A percentile compares a stretch with the other conserved stretches of the same genome.
Conservation (phyloP, 2,888 invertebrate genomes). For the Lycia hirtaria region DNA sequence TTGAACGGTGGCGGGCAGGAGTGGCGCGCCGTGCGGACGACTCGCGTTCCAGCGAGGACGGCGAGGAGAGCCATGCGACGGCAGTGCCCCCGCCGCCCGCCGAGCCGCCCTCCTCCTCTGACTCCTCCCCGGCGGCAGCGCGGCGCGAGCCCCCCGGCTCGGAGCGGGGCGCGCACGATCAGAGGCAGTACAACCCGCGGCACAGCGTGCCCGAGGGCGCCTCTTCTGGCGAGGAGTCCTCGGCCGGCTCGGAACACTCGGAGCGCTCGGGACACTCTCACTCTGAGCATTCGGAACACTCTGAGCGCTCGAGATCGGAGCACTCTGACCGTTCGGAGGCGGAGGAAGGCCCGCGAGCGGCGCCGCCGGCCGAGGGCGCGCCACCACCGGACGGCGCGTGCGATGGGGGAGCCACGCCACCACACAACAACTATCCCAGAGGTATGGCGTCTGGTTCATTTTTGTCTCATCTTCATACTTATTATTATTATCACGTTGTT, state of each 20-base stretch:
- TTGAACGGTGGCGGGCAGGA: conserved; percentile 61
- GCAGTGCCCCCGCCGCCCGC: conserved; percentile 35
- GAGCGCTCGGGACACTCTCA: conserved; percentile 7
- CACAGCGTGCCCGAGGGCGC: conserved; percentile 41
- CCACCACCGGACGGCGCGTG: conserved; percentile 13
- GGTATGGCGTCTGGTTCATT: conserved; percentile 39
- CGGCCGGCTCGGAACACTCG: conserved; percentile 32
- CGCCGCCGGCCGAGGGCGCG: conserved; percentile 18
- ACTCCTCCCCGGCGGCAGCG: conserved; percentile 19
- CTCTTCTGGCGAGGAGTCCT: conserved; percentile 55
- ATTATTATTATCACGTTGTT: no score
- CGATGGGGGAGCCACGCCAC: conserved; percentile 36
- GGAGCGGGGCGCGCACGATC: conserved; percentile 2
- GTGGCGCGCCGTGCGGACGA: conserved; percentile 61
- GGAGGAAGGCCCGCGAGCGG: conserved; percentile 27
- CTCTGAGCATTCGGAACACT: conserved; percentile 34
- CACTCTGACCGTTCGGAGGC: conserved; percentile 7
- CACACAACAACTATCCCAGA: conserved; percentile 27
- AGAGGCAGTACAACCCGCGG: conserved; percentile 26
- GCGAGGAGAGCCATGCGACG: conserved; percentile 32
- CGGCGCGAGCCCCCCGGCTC: conserved; percentile 12
- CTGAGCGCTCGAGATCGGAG: conserved; percentile 33
- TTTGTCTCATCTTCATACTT: no score
- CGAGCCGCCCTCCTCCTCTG: conserved; percentile 36
- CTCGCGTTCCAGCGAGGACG: conserved; percentile 63